Evolutionary conservation across 64 coral and sea anemone species (phyloP), one percentile per base, ranked within the genome.

Genomic region (Dendronephthya gigantea): DNA sequence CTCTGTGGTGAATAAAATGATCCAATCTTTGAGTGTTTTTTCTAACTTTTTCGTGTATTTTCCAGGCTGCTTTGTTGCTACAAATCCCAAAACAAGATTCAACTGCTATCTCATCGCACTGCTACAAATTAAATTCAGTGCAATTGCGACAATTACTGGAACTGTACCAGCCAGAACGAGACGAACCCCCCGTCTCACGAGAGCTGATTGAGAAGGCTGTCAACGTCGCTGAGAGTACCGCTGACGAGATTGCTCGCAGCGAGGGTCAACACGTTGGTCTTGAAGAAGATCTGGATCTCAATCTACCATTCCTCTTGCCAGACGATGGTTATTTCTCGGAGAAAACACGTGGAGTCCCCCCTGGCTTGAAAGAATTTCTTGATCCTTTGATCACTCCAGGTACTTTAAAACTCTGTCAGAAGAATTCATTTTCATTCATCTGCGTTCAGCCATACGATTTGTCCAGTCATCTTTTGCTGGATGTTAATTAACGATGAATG

Each of bases 301-400:
- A 98, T 65, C 36, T 98, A 12, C 95, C 89, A 31, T 98, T 98
- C 82, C 39, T 98, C 48, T 83, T 98, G 4, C 95, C 95, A 36
- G 92, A 91, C 30, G 95, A 98, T 49, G 92, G 95, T 39, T 98
- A 98, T 50, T 98, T 91, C 1, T 86, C 88, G 76, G 95, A 98
- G 81, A 90, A 93, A 19, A 98, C 93, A 27, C 88, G 95, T 37
- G 95, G 95, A 29, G 95, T 98, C 32, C 95, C 95, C 9, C 82
- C 91, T 82, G 95, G 95, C 69, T 30, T 98, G n/a, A 90, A 85
- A 43, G 92, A 92, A 35, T 98, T 98, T 62, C 56, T 98, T 43
- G 92, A 93, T 19, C 95, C 95, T 23, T 87, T 98, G 13, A 88
- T 84, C 37, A 89, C 56, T 23, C 89, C 88, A 50, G 91, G 91